Percentiles rank a stretch among this genome's conserved stretches.
Conservation (phyloP, 2,113 vertebrate species). For the Semnornis frantzii region DNA sequence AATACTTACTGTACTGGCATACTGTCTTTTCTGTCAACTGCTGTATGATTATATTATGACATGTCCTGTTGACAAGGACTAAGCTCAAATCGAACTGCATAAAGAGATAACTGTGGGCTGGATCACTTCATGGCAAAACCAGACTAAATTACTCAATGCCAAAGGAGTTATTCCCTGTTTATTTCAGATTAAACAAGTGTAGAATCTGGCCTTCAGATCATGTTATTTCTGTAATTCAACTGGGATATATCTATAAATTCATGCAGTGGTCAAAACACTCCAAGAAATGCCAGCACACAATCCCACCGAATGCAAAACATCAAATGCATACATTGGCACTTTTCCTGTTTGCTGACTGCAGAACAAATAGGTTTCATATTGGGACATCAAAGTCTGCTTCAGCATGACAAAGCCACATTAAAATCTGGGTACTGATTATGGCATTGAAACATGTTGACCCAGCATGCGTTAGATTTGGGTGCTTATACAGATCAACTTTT, state of each 20-base stretch:
- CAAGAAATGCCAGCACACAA: conserved; percentile 15
- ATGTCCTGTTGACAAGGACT: conserved; percentile 9
- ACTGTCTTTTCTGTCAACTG: conserved; percentile 19
- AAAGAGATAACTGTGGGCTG: conserved; percentile 17
- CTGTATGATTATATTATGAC: background rate
- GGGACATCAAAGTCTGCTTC: conserved; percentile 61
- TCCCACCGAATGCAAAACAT: background rate
- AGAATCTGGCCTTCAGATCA: background rate
- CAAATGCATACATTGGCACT: conserved; percentile 12
- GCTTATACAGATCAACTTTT: conserved; percentile 13
- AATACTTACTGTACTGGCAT: conserved; percentile 21
- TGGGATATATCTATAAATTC: conserved; percentile 9
- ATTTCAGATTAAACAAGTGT: background rate
- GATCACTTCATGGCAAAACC: conserved; percentile 2
- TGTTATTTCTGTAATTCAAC: background rate
- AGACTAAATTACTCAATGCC: background rate
- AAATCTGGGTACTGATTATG: conserved; percentile 36
- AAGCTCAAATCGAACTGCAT: background rate
- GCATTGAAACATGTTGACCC: conserved; percentile 45
- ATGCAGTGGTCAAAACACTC: background rate
- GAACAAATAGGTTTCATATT: conserved; percentile 48
- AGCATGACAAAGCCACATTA: conserved; percentile 57
- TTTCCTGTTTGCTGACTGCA: conserved; percentile 45
- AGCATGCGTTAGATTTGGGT: conserved; percentile 34
- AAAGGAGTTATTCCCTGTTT: background rate